Evolutionary conservation across 2,113 vertebrate genomes (phyloP).

Genomic region (Chascanopsetta lugubris): DNA sequence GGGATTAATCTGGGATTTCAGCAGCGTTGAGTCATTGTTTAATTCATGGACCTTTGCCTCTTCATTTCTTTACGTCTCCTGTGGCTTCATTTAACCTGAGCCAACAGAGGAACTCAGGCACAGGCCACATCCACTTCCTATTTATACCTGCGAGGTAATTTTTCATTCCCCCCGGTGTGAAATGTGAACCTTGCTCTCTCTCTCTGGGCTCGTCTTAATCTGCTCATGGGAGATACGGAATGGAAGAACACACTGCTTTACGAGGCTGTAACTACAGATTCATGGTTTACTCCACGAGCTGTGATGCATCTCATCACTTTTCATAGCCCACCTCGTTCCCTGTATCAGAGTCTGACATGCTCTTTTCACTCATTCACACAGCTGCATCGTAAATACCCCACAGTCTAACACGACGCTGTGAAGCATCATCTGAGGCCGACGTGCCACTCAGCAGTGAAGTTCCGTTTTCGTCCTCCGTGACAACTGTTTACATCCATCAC

Average conservation of each 20-base stretch:
- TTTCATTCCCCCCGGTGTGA: slow-evolving; percentile 36
- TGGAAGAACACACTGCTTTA: not conserved
- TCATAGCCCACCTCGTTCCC: not conserved
- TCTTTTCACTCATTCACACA: too few relatives aligned
- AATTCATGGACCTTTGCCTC: slow-evolving; percentile 41
- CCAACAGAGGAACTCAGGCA: slow-evolving; percentile 23
- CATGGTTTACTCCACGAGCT: slow-evolving; percentile 3
- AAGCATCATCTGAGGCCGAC: too few relatives aligned
- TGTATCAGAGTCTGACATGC: too few relatives aligned
- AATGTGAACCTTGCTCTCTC: slow-evolving; percentile 37
- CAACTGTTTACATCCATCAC: too few relatives aligned
- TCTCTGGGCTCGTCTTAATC: slow-evolving; percentile 25
- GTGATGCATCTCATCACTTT: slow-evolving; percentile 4
- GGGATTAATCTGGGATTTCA: slow-evolving; percentile 44
- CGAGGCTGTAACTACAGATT: not conserved
- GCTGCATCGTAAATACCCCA: too few relatives aligned
- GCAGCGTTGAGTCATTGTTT: slow-evolving; percentile 37
- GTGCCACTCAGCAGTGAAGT: too few relatives aligned
- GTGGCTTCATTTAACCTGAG: slow-evolving; percentile 15
- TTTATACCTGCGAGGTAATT: slow-evolving; percentile 42
- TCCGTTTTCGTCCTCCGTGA: too few relatives aligned
- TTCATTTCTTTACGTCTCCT: slow-evolving; percentile 17
- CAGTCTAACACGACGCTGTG: too few relatives aligned
- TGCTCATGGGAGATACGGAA: not conserved
- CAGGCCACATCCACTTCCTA: slow-evolving; percentile 13